These are phyloP conservation scores for Samia ricini DNA, from an alignment of 1,140 invertebrate genomes.

Conservation along the genomic window DNA sequence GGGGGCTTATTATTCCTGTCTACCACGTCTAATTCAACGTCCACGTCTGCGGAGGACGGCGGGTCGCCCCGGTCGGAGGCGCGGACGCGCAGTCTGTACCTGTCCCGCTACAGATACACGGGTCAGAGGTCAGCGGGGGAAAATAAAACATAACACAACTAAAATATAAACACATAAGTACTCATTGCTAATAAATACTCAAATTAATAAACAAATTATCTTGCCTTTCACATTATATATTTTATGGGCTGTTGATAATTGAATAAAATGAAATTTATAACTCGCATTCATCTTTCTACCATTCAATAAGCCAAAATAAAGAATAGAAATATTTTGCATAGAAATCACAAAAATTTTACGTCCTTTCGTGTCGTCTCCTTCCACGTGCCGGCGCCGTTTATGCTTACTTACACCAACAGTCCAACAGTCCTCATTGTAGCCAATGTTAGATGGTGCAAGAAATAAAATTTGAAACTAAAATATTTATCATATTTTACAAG, in stretches of 20 bases:
- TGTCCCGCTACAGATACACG: conserved; percentile 91
- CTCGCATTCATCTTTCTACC: conserved; percentile 55
- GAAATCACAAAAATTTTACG: conserved; percentile 41
- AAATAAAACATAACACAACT: conserved; percentile 76
- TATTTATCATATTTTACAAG: conserved; percentile 80
- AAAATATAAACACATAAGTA: conserved; percentile 75
- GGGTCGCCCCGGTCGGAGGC: conserved; percentile 94
- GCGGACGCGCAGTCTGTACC: conserved; percentile 95
- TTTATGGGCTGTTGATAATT: conserved; percentile 30
- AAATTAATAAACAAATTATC: conserved; percentile 58
- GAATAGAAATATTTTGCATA: conserved; percentile 52
- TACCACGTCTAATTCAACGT: conserved; percentile 97
- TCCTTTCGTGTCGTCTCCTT: conserved; percentile 53
- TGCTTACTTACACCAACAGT: conserved; percentile 90
- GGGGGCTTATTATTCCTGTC: conserved; percentile 98
- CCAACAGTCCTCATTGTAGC: conserved; percentile 87
- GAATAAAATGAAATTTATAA: conserved; percentile 29
- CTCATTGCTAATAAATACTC: conserved; percentile 70
- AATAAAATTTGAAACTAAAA: conserved; percentile 84
- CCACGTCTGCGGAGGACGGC: conserved; percentile 93
- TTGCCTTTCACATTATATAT: conserved; percentile 46
- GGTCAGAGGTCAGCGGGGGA: conserved; percentile 77
- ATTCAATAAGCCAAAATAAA: conserved; percentile 71
- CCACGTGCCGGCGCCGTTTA: conserved; percentile 55
- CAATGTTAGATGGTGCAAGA: conserved; percentile 88